phyloP scores from a whole-genome alignment of 2,888 invertebrate species.

The Pseudococcus jackbeardsleyi region DNA sequence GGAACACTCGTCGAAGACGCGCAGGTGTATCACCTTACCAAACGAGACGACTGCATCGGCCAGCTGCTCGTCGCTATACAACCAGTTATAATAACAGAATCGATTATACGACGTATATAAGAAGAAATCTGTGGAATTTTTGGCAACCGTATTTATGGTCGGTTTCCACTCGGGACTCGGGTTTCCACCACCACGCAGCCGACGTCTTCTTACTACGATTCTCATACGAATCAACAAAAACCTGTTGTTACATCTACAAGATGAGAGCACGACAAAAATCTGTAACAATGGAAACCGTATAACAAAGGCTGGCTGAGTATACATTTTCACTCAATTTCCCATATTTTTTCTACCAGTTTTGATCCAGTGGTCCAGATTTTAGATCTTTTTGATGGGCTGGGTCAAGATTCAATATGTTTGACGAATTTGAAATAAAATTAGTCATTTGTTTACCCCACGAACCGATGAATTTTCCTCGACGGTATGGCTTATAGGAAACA shows the following conservation, averaged over 20 bases:
- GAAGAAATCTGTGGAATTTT: constrained; percentile 60
- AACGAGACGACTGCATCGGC: constrained; percentile 57
- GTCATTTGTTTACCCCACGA: background rate
- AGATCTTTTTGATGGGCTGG: background rate
- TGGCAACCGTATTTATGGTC: constrained; percentile 60
- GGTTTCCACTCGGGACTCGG: background rate
- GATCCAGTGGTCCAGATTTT: background rate
- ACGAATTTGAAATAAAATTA: background rate
- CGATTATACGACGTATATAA: constrained; percentile 39
- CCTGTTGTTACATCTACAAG: constrained; percentile 52
- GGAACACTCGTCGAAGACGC: constrained; percentile 52
- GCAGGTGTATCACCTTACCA: constrained; percentile 58
- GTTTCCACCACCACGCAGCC: constrained; percentile 44
- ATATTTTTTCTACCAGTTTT: background rate
- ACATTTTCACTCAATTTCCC: constrained; percentile 32
- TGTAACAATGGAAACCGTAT: constrained; percentile 44
- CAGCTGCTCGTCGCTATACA: constrained; percentile 53
- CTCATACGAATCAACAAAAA: constrained; percentile 45
- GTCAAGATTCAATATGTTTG: background rate
- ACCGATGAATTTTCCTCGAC: background rate
- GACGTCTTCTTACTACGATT: constrained; percentile 36
- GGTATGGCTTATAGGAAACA: background rate
- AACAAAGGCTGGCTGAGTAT: constrained; percentile 32
- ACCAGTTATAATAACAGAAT: constrained; percentile 57
- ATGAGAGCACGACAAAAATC: constrained; percentile 46